Conservation (phyloP, 2,113 vertebrate species). For the Paramormyrops kingsleyae region DNA sequence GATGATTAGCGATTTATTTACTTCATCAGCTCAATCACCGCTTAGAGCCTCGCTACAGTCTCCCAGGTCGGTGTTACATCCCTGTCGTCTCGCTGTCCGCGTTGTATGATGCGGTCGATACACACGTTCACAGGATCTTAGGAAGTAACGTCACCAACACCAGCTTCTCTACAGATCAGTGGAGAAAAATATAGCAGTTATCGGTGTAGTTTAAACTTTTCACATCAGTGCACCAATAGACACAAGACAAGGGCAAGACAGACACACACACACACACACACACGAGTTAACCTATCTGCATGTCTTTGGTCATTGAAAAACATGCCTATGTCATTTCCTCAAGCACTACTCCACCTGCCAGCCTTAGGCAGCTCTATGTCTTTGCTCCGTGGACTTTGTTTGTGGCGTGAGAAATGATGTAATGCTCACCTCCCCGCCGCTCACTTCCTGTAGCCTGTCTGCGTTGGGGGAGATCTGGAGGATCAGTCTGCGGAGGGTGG, state of each 20-base stretch:
- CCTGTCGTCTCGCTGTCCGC: neutral
- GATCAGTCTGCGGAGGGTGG: constrained; percentile 60
- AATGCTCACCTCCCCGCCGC: neutral
- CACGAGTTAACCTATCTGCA: neutral
- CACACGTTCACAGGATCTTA: neutral
- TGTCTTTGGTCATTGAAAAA: neutral
- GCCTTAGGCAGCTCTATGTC: neutral
- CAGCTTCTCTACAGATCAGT: neutral
- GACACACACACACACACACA: neutral
- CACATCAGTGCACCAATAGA: neutral
- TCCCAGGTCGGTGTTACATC: neutral
- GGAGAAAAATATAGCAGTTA: neutral
- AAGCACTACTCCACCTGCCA: neutral
- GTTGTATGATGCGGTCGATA: neutral
- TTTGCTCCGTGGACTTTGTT: constrained; percentile 21
- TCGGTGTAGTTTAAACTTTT: neutral
- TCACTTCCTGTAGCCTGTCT: constrained; percentile 48
- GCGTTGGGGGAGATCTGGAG: constrained; percentile 54
- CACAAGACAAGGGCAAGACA: neutral
- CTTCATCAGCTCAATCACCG: no score
- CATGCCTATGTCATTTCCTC: neutral
- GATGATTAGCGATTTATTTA: neutral
- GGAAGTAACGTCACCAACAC: neutral
- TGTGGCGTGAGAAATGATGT: neutral
- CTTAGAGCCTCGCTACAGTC: neutral